Evolutionary conservation across 2,888 invertebrate genomes (phyloP).

Genomic region (Eristalinus aeneus): DNA sequence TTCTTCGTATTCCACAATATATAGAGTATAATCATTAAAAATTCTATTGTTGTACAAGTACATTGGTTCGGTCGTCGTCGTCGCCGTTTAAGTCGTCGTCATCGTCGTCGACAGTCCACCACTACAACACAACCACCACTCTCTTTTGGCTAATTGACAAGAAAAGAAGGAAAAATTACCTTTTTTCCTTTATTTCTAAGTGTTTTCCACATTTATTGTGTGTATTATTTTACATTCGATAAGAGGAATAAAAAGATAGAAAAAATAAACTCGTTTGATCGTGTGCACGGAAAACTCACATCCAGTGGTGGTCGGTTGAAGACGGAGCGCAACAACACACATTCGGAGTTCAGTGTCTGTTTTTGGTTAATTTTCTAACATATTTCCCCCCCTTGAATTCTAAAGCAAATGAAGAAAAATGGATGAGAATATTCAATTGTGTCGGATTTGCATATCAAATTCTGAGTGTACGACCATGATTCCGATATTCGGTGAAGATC

Average conservation of each 20-base stretch:
- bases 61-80: slow-evolving; percentile 45
- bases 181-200: slow-evolving; percentile 31
- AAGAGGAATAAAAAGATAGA: slow-evolving; percentile 23
- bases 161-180: slow-evolving; percentile 59
- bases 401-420: slow-evolving; percentile 69
- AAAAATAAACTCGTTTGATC: slow-evolving; percentile 53
- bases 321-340: background rate
- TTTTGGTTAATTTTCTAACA: background rate
- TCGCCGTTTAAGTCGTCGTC: slow-evolving; percentile 33
- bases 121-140: slow-evolving; percentile 45
- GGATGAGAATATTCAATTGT: slow-evolving; percentile 76
- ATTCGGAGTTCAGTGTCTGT: background rate
- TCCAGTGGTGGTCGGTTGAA: slow-evolving; percentile 17
- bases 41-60: slow-evolving; percentile 70
- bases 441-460: slow-evolving; percentile 80
- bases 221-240: slow-evolving; percentile 55
- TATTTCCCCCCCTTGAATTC: slow-evolving; percentile 11
- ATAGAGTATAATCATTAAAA: slow-evolving; percentile 70
- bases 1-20: slow-evolving; percentile 64
- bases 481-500: slow-evolving; percentile 80
- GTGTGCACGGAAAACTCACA: slow-evolving; percentile 55
- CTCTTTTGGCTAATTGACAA: slow-evolving; percentile 66
- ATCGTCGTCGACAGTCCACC: slow-evolving; percentile 58
- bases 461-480: slow-evolving; percentile 78
- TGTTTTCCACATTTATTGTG: slow-evolving; percentile 54